A percentile compares a stretch with the other conserved stretches of the same genome.
Conservation (phyloP, 2,888 invertebrate species). For the Sthenelais limicola region DNA sequence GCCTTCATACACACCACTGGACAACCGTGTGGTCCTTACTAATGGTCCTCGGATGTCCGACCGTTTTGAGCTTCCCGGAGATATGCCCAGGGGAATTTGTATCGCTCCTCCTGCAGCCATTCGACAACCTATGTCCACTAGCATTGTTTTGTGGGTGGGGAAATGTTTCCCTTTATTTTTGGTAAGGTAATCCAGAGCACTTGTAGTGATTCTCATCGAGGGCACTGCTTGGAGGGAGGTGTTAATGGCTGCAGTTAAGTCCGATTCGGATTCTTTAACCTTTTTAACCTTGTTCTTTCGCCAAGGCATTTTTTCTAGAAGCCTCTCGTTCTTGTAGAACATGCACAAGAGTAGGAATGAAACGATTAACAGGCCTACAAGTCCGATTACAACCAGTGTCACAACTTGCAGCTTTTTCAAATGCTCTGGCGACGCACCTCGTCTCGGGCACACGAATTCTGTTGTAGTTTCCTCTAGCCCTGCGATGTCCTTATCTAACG, state of each 20-base stretch:
- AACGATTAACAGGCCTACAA: conserved; percentile 11
- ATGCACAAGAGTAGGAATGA: conserved; percentile 27
- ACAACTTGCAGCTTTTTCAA: not conserved
- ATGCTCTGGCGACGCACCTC: conserved; percentile 1
- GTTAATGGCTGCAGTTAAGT: not conserved
- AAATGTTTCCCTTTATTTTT: conserved; percentile 1
- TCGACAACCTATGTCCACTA: not conserved
- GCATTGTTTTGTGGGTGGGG: conserved; percentile 11
- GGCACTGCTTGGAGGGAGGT: not conserved
- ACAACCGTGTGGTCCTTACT: no score
- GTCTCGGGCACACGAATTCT: not conserved
- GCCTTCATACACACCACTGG: no score
- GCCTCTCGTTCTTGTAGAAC: conserved; percentile 31
- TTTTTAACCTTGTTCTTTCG: not conserved
- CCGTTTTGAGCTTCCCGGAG: not conserved
- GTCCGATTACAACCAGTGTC: conserved; percentile 20
- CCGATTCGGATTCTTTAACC: not conserved
- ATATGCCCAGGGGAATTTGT: not conserved
- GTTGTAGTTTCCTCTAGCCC: no score
- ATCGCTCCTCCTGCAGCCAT: not conserved
- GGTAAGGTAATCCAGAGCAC: not conserved
- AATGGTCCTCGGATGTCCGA: no score
- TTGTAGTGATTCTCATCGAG: not conserved
- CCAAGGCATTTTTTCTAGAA: not conserved
- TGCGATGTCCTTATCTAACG: no score